phyloP scores from a whole-genome alignment of 2,113 vertebrate genomes.

The Cebidichthys violaceus region DNA sequence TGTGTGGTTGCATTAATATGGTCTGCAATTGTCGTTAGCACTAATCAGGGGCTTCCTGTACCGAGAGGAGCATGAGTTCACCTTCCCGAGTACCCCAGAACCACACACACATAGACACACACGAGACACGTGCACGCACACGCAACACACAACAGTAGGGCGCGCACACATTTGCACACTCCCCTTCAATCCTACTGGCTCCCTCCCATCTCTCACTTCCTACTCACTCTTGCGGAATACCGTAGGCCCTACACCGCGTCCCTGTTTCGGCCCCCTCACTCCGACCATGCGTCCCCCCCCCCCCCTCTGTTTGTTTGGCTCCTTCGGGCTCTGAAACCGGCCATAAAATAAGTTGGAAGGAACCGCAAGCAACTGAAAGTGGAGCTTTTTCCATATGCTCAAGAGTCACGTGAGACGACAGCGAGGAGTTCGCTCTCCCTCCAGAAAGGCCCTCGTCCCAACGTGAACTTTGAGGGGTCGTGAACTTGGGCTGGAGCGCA shows the following conservation, averaged over 20 bases:
- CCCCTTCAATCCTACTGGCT: slow-evolving; percentile 27
- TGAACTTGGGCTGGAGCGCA: slow-evolving; percentile 64
- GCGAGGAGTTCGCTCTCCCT: slow-evolving; percentile 55
- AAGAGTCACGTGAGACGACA: slow-evolving; percentile 70
- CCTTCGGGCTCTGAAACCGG: slow-evolving; percentile 54
- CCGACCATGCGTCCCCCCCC: slow-evolving; percentile 55
- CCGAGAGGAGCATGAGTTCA: slow-evolving; percentile 80
- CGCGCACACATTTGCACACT: slow-evolving; percentile 36
- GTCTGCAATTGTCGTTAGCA: slow-evolving; percentile 86
- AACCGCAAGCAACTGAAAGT: slow-evolving; percentile 66
- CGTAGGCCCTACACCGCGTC: slow-evolving; percentile 30
- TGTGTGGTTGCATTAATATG: slow-evolving; percentile 87
- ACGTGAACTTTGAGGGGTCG: slow-evolving; percentile 76
- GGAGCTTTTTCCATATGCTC: slow-evolving; percentile 76
- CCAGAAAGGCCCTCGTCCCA: slow-evolving; percentile 70
- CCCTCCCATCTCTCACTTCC: slow-evolving; percentile 51
- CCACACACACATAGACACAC: slow-evolving; percentile 38
- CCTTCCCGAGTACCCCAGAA: slow-evolving; percentile 74
- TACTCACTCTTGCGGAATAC: slow-evolving; percentile 28
- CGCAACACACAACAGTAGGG: slow-evolving; percentile 47
- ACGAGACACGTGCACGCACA: slow-evolving; percentile 49
- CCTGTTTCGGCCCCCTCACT: slow-evolving; percentile 51
- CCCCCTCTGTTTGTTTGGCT: slow-evolving; percentile 73
- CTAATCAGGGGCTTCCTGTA: slow-evolving; percentile 88
- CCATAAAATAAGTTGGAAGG: slow-evolving; percentile 78